These are phyloP conservation scores for Hylaea fasciaria DNA, from an alignment of 2,888 invertebrate genomes.

Conservation along the genomic window DNA sequence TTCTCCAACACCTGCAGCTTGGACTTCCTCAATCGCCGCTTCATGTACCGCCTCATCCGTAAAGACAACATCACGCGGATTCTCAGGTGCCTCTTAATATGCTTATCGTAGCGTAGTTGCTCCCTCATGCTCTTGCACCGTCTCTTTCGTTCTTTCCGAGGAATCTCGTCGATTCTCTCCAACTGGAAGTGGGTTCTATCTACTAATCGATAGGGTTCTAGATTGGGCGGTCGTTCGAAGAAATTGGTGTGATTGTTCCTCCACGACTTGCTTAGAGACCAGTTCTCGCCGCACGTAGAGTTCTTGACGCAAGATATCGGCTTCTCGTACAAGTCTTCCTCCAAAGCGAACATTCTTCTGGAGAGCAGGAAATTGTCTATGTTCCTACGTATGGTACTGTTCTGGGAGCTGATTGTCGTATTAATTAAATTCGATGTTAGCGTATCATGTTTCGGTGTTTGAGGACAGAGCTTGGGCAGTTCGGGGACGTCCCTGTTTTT, in stretches of 20 bases:
- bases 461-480: conserved; percentile 58
- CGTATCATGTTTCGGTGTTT: conserved; percentile 61
- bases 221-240: conserved; percentile 62
- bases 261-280: conserved; percentile 83
- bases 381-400: conserved; percentile 71
- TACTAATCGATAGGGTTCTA: conserved; percentile 56
- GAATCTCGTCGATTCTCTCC: conserved; percentile 75
- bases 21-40: conserved; percentile 64
- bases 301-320: conserved; percentile 70
- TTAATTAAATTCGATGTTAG: conserved; percentile 73
- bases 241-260: conserved; percentile 70
- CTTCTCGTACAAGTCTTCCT: conserved; percentile 78
- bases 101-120: conserved; percentile 82
- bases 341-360: conserved; percentile 71
- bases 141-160: conserved; percentile 63
- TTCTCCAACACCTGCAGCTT: conserved; percentile 54
- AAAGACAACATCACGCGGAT: conserved; percentile 88
- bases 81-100: conserved; percentile 86
- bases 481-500: conserved; percentile 67
- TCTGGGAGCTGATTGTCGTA: conserved; percentile 73
- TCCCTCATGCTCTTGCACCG: conserved; percentile 74
- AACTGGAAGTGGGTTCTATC: conserved; percentile 60
- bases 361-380: conserved; percentile 75
- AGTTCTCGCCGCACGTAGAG: conserved; percentile 77
- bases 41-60: conserved; percentile 85